phyloP scores from a whole-genome alignment of 2,888 invertebrate species.

The Neria commutata region DNA sequence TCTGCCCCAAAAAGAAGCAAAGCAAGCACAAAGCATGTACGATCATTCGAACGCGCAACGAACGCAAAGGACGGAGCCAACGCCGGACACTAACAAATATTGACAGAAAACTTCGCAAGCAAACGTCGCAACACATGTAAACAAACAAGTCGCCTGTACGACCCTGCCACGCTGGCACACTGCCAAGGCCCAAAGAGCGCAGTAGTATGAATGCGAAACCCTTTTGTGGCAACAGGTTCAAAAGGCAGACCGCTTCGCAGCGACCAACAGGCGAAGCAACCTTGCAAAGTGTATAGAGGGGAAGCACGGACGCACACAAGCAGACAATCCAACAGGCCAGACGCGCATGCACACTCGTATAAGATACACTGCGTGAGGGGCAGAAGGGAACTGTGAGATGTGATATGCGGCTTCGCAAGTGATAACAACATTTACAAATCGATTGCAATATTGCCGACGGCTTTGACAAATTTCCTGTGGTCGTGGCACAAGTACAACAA shows the following conservation, averaged over 20 bases:
- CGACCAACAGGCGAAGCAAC: background rate
- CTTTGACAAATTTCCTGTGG: conserved; percentile 40
- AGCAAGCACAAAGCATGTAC: background rate
- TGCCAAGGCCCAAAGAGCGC: background rate
- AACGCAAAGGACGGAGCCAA: background rate
- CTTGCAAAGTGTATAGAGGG: background rate
- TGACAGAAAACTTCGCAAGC: conserved; percentile 46
- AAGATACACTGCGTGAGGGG: background rate
- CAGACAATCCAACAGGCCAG: background rate
- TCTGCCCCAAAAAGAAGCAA: background rate
- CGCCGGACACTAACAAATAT: background rate
- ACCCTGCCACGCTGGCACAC: background rate
- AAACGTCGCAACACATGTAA: conserved; percentile 55
- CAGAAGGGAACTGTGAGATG: background rate
- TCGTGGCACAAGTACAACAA: conserved; percentile 7
- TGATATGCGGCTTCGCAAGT: conserved; percentile 30
- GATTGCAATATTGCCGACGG: conserved; percentile 42
- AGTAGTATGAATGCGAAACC: conserved; percentile 2
- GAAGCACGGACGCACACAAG: background rate
- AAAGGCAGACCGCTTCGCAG: conserved; percentile 2
- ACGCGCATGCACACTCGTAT: background rate
- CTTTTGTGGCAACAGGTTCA: conserved; percentile 8
- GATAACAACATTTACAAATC: conserved; percentile 57
- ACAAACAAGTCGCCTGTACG: conserved; percentile 38
- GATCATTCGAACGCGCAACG: background rate